Percentiles rank a stretch among this genome's conserved stretches.
Evolutionary conservation across 1,140 invertebrate genomes (phyloP).

Genomic region (Temnothorax longispinosus): DNA sequence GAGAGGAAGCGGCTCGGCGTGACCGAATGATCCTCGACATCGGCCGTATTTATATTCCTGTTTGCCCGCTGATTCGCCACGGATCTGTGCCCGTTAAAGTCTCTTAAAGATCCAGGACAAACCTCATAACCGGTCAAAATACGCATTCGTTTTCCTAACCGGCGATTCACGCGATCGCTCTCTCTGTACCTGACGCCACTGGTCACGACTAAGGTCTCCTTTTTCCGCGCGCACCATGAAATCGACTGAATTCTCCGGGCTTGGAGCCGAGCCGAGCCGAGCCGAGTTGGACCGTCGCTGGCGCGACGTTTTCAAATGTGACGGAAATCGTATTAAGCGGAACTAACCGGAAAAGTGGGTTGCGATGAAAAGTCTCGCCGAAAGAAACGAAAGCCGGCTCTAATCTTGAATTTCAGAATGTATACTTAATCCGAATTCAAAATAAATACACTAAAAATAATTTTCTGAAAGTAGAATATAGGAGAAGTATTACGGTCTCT

Average conservation of each 20-base stretch:
- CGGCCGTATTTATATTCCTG: conserved; percentile 81
- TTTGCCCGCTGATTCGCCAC: conserved; percentile 82
- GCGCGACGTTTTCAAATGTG: conserved; percentile 11
- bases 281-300: no score
- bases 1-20: conserved; percentile 70
- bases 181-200: conserved; percentile 37
- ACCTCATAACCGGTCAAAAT: conserved; percentile 76
- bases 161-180: not conserved
- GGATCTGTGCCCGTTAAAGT: conserved; percentile 62
- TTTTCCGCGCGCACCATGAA: conserved; percentile 69
- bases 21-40: conserved; percentile 76
- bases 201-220: conserved; percentile 50
- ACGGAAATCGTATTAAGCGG: conserved; percentile 68
- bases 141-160: conserved; percentile 74
- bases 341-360: conserved; percentile 59
- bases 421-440: not conserved
- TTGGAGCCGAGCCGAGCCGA: not conserved
- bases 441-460: not conserved
- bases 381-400: not conserved
- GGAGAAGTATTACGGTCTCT: not conserved
- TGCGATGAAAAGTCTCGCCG: not conserved
- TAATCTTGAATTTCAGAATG: not conserved
- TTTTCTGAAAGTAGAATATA: not conserved
- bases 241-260: conserved; percentile 52
- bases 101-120: conserved; percentile 63